These are phyloP conservation scores for Notothenia rossii DNA, from an alignment of 2,113 vertebrate genomes.

Conservation along the genomic window DNA sequence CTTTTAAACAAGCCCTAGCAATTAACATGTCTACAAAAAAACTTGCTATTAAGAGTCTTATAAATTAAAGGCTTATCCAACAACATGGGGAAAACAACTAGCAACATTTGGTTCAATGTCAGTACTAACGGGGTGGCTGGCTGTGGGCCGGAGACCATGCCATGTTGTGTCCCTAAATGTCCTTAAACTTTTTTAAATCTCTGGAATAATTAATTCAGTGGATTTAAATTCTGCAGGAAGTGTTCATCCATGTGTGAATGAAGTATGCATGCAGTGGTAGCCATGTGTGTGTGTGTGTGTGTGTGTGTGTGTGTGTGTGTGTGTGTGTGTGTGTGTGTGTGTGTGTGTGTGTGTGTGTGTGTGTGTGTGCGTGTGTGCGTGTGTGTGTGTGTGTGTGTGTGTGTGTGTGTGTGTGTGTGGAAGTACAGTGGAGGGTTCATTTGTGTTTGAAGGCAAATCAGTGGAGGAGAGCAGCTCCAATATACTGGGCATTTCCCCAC, in stretches of 20 bases:
- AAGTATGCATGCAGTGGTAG: slow-evolving; percentile 13
- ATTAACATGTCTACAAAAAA: slow-evolving; percentile 65
- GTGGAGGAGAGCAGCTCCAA: slow-evolving; percentile 56
- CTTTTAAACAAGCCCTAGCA: slow-evolving; percentile 54
- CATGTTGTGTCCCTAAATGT: slow-evolving; percentile 38
- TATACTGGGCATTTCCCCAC: slow-evolving; percentile 68
- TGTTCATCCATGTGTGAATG: slow-evolving; percentile 24
- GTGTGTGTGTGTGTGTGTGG: slow-evolving; percentile 28
- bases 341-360: slow-evolving; percentile 14
- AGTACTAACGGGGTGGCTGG: slow-evolving; percentile 20
- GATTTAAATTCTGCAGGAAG: slow-evolving; percentile 43
- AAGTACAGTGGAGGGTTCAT: slow-evolving; percentile 42
- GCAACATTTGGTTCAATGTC: slow-evolving; percentile 47
- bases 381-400: slow-evolving; percentile 12
- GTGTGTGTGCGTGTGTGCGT: slow-evolving; percentile 23
- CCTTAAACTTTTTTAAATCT: slow-evolving; percentile 46
- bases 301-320: slow-evolving; percentile 14
- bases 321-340: slow-evolving; percentile 25
- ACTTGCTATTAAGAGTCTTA: slow-evolving; percentile 50
- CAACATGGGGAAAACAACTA: slow-evolving; percentile 53
- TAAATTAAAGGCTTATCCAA: slow-evolving; percentile 52
- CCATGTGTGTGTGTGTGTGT: slow-evolving; percentile 9
- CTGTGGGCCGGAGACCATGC: slow-evolving; percentile 16
- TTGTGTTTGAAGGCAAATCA: slow-evolving; percentile 53
- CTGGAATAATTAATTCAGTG: slow-evolving; percentile 25